Base-by-base conservation (phyloP, 2,888 invertebrate genomes). In the Acrobasis repandana region DNA sequence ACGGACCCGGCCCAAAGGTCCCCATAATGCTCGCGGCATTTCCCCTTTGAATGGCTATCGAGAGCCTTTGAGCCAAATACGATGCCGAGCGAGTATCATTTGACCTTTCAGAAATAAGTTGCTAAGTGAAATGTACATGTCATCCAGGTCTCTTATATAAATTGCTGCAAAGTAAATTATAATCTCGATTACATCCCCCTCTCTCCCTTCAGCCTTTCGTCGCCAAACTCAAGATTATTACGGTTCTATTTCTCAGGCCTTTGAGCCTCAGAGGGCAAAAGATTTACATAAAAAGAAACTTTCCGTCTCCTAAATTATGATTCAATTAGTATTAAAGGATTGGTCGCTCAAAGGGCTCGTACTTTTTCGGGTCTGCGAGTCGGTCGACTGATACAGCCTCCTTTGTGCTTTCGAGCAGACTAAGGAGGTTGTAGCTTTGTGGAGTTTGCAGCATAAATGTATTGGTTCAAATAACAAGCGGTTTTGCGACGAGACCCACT, bases 281-380 rank as follows among this genome's bases (percentile, higher is more conserved):
- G 86, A 89, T 90, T 90, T 90, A 85, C 89, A 89, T 90, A 88
- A 90, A 91, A 92, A 90, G 89, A 90, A 91, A 91, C 84, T 90
- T 89, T 84, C 80, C 85, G 84, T 83, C 83, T 85, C 77, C 78
- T 76, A 87, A 90, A 92, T 91, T 91, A 92, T 90, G 89, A 91
- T 92, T 91, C 91, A 91, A 92, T 92, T 91, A 92, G 92, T 89
- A 88, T 92, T 91, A 91, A 89, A 87, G 91, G 89, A 89, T 90
- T 89, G 90, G 83, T 76, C 76, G 76, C 83, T 86, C 88, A 89
- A 90, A 89, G 86, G 88, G 82, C 71, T 76, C 74, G 83, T 83
- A 86, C 78, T 88, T 90, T 91, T 90, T 90, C 83, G 88, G 90
- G 89, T 89, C 83, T 78, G 83, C 77, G 85, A 81, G 73, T 77